A percentile compares a stretch with the other conserved stretches of the same genome.
phyloP scores from a whole-genome alignment of 2,888 invertebrate genomes.

The Dicyrtoma fusca region DNA sequence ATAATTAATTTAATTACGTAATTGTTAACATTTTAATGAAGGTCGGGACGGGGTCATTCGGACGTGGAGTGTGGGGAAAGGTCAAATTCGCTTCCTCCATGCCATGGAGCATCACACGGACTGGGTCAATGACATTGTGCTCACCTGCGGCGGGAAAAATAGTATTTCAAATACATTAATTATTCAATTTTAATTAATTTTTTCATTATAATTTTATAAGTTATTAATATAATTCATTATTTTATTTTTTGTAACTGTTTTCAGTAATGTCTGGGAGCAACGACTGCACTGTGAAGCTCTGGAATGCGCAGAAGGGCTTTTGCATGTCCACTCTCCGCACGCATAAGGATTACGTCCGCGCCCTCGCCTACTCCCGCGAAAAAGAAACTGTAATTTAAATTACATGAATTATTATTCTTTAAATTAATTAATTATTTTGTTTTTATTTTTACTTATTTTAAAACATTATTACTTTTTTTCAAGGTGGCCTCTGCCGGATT shows the following conservation, averaged over 20 bases:
- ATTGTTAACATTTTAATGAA: too few relatives aligned
- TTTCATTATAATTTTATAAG: too few relatives aligned
- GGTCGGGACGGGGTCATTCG: slow-evolving; percentile 96
- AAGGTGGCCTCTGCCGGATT: slow-evolving; percentile 95
- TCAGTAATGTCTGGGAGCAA: slow-evolving; percentile 97
- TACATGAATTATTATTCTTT: too few relatives aligned
- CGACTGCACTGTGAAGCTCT: slow-evolving; percentile 98
- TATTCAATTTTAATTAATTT: too few relatives aligned
- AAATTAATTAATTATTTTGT: background rate
- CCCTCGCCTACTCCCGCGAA: slow-evolving; percentile 95
- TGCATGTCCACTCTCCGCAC: slow-evolving; percentile 98
- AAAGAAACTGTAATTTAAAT: slow-evolving; percentile 66
- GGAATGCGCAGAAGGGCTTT: slow-evolving; percentile 99
- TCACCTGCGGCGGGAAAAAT: slow-evolving; percentile 96
- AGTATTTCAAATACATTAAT: slow-evolving; percentile 64
- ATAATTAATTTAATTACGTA: too few relatives aligned
- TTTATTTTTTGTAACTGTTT: slow-evolving; percentile 49
- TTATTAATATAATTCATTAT: too few relatives aligned
- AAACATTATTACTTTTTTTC: slow-evolving; percentile 26
- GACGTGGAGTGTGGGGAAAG: slow-evolving; percentile 74
- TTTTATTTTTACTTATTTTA: slow-evolving; percentile 49
- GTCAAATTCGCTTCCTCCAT: slow-evolving; percentile 80
- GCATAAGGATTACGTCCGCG: slow-evolving; percentile 98
- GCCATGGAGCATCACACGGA: slow-evolving; percentile 99
- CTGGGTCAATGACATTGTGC: slow-evolving; percentile 99